These are phyloP conservation scores for Pterocles burchelli DNA, from an alignment of 2,113 vertebrate species.

Conservation along the genomic window DNA sequence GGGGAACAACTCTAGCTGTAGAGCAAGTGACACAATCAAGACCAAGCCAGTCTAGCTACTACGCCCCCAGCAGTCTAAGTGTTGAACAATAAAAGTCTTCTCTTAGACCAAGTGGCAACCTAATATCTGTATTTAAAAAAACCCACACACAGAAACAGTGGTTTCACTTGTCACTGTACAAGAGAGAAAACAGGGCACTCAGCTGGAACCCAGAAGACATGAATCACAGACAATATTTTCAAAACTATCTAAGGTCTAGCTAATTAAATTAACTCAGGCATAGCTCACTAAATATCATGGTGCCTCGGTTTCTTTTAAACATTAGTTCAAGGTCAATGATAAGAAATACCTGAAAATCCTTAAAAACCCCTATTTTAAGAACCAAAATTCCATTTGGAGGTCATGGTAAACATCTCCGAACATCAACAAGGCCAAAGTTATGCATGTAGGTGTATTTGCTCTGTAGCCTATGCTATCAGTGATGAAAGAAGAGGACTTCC, in stretches of 20 bases:
- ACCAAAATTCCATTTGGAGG: neutral
- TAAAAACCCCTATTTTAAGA: neutral
- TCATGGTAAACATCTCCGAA: neutral
- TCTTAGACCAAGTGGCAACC: neutral
- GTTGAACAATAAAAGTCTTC: neutral
- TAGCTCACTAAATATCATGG: neutral
- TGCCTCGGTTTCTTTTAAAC: neutral
- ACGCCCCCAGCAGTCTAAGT: neutral
- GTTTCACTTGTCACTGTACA: neutral
- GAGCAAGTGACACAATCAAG: neutral
- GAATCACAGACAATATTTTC: neutral
- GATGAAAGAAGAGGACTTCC: neutral
- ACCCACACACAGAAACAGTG: neutral
- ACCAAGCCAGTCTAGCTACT: neutral
- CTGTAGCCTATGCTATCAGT: neutral
- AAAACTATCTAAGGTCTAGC: neutral
- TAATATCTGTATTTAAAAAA: neutral
- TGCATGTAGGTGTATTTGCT: rapidly evolving
- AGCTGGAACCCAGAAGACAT: neutral
- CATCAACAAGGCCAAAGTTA: neutral
- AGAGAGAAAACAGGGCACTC: neutral
- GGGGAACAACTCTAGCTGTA: neutral
- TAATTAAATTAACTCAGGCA: slow-evolving; percentile 36
- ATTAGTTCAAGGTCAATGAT: neutral
- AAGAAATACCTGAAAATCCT: neutral